Base-by-base conservation (phyloP, 2,797 vertebrate species). In the Microchirus variegatus region DNA sequence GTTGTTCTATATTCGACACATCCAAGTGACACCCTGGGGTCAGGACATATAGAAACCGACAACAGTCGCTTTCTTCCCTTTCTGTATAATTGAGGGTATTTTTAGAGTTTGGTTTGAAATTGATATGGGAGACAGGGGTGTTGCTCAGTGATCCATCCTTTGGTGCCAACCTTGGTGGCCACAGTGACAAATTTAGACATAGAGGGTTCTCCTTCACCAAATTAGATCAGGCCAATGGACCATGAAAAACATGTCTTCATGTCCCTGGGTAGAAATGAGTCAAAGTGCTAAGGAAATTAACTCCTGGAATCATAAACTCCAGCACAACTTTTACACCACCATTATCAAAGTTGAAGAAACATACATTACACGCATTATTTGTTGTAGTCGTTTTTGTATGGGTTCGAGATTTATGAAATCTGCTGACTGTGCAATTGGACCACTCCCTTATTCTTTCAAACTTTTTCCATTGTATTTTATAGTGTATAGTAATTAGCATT, bases 121-220 rank as follows among this genome's bases (percentile, higher is more conserved):
- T 87, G 86, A 85, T 82, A 87, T 78, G 79, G 86, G 75, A 85
- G 81, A 82, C 71, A 44, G 70, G 57, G 80, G 77, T n/a, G 73
- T 75, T 90, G 85, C 81, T 88, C 81, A 89, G 83, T 82, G 82
- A 90, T 89, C 81, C 86, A 82, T 87, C 77, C 78, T 75, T 51
- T 22, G 74, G 74, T 77, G 87, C 81, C 83, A 87, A 86, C 84
- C 78, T 87, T 87, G 78, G 83, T 91, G 84, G 85, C 82, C 69
- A 35, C 61, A 55, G 71, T 88, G 86, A 89, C 88, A 90, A 81
- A 90, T 90, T 84, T 90, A 90, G 87, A 90, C 81, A 74, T 83
- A 86, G 78, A 71, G 60, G 44, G 72, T 83, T 82, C 82, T 80
- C 73, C 69, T 90, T 65, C 60, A 78, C 80, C 70, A 86, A 90